Base-by-base conservation (phyloP, 2,797 vertebrate species). In the Thalassophryne amazonica region DNA sequence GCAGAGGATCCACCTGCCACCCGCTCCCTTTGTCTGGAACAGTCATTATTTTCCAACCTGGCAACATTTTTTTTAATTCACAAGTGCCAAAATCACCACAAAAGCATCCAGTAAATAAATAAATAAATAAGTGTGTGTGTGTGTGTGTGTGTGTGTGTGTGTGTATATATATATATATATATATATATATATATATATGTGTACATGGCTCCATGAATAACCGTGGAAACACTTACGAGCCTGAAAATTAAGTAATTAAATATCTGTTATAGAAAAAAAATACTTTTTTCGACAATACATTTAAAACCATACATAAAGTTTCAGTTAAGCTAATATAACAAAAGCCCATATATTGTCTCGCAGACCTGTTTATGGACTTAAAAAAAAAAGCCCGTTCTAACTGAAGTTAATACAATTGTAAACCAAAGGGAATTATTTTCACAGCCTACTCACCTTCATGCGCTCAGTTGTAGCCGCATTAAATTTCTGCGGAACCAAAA, bases 391-490 rank as follows among this genome's bases (percentile, higher is more conserved):
- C 7, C 15, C 5, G 5, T 9, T 3, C 1, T 38, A 13, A 48
- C 2, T 36, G 10, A 1, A 32, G 5, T 12, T 1, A 5, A 0
- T 7, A 12, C 41, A 6, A 29, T n/a, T 22, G 6, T 1, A 36
- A 9, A 6, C 8, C 3, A 10, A 7, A 1, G 4, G 10, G 1
- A 31, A 34, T 37, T 15, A 28, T 29, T 12, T 5, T 6, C 27
- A 3, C n/a, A 34, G 7, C 19, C 4, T 10, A 69, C 81, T 12
- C 81, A 88, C 86, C 86, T 86, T 88, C 80, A 86, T 85, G 48
- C 76, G 76, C 74, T 73, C 51, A 8, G 15, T 33, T 46, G 43
- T 35, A 33, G 18, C 31, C 18, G 20, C 73, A 69, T 81, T 60
- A 69, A 83, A 49, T 65, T 60, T 73, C 33, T 50, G 51, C 50